Evolutionary conservation across 1,140 invertebrate species (phyloP), one percentile per base, ranked within the genome.

Genomic region (Holotrichia oblita): DNA sequence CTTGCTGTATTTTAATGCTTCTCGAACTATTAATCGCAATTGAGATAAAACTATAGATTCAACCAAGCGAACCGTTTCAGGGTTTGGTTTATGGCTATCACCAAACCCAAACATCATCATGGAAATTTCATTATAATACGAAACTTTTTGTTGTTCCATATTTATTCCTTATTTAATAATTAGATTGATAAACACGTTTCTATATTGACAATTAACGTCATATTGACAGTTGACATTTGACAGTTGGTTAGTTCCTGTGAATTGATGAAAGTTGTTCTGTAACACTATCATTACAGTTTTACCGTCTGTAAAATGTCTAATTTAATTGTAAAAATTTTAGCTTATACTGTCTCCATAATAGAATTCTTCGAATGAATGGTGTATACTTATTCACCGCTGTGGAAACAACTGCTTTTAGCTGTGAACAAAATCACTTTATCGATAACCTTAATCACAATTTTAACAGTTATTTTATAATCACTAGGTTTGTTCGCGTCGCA

Each of bases 81-180:
- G 87, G 77, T 92, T 89, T 3, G 92, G 92, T 75, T 90, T 89
- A 22, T 89, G 88, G 84, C 91, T 91, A 82, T 93, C 93, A n/a
- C 93, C 93, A 85, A 93, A 92, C 20, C 92, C 92, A 85, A 91
- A 91, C 92, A 93, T 92, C 91, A 93, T 93, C 79, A 90, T 88
- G 20, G 91, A 91, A 80, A 93, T 92, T 84, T 92, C 91, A 83
- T 89, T 89, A 81, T 87, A 88, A 83, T 88, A 90, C 41, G 88
- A 81, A 34, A 85, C 79, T 77, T 84, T 81, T n/a, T n/a, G n/a
- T 80, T 81, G 44, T 14, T 82, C 82, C 82, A 82, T 83, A 55
- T 17, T 55, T 55, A 34, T 2, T 69, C 20, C 1, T 69, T 17
- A 48, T 14, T n/a, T n/a, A n/a, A n/a, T n/a, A n/a, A n/a, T n/a